Conservation (phyloP, 1,140 invertebrate species). For the Potamilus streckersoni region DNA sequence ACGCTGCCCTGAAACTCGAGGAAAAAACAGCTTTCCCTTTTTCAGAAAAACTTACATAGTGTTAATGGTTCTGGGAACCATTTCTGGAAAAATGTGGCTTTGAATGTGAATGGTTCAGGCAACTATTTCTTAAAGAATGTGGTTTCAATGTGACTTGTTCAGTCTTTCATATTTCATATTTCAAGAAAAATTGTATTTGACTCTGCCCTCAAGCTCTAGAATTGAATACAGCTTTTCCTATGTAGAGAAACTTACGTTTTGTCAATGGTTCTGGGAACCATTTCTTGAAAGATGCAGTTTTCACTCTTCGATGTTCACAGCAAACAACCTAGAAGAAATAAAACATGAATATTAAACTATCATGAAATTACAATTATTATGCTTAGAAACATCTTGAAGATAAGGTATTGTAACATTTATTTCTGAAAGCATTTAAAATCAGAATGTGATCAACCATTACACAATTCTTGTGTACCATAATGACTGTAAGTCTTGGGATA, state of each 20-base stretch:
- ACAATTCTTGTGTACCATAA: no score
- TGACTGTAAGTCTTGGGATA: no score
- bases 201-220: no score
- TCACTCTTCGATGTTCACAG: conserved; percentile 67
- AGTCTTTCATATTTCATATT: conserved; percentile 64
- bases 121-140: conserved; percentile 64
- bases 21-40: no score
- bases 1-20: no score
- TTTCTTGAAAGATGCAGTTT: conserved; percentile 64
- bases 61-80: conserved; percentile 64
- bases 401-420: no score
- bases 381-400: no score
- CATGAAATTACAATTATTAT: no score
- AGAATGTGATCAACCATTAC: no score
- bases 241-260: conserved; percentile 26
- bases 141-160: conserved; percentile 52
- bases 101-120: conserved; percentile 57
- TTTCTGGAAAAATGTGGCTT: conserved; percentile 63
- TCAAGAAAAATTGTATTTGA: no score
- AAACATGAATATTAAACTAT: background rate
- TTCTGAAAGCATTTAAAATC: no score
- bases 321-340: conserved; percentile 62
- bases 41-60: conserved; percentile 25
- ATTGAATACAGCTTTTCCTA: no score
- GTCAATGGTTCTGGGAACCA: conserved; percentile 64